A percentile compares a stretch with the other conserved stretches of the same genome.
These are phyloP conservation scores for Patella vulgata DNA, from an alignment of 1,140 invertebrate genomes.

Conservation along the genomic window DNA sequence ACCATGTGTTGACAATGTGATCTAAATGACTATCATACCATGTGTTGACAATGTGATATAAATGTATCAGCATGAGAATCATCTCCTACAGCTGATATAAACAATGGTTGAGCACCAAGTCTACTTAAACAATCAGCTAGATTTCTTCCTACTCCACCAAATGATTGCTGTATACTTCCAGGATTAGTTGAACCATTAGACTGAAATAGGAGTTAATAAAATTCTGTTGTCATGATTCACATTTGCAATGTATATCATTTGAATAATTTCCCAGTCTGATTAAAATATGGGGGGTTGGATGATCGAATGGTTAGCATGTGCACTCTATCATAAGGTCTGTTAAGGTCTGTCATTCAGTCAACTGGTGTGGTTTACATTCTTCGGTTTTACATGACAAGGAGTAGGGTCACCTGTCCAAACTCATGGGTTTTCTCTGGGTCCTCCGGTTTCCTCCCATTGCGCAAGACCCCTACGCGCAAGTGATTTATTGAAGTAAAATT, in stretches of 20 bases:
- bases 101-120: slow-evolving; percentile 72
- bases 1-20: background rate
- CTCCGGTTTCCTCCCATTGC: too few relatives aligned
- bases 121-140: slow-evolving; percentile 85
- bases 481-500: too few relatives aligned
- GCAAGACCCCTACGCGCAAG: too few relatives aligned
- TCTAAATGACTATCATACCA: slow-evolving; percentile 60
- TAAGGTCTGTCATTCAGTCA: too few relatives aligned
- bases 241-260: background rate
- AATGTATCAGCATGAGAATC: slow-evolving; percentile 71
- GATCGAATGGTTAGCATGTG: too few relatives aligned
- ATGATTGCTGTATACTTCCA: slow-evolving; percentile 55
- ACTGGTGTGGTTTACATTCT: too few relatives aligned
- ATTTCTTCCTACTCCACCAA: slow-evolving; percentile 90
- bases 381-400: too few relatives aligned
- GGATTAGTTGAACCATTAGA: slow-evolving; percentile 60
- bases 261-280: too few relatives aligned
- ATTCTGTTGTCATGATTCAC: background rate
- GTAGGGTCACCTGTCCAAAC: too few relatives aligned
- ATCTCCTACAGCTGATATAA: slow-evolving; percentile 84
- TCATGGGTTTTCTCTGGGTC: too few relatives aligned
- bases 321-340: too few relatives aligned
- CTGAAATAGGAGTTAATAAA: slow-evolving; percentile 28
- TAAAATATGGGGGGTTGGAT: too few relatives aligned
- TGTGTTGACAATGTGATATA: slow-evolving; percentile 60